Base-by-base conservation (phyloP, 2,888 invertebrate genomes). In the Pemphredon lugubris region DNA sequence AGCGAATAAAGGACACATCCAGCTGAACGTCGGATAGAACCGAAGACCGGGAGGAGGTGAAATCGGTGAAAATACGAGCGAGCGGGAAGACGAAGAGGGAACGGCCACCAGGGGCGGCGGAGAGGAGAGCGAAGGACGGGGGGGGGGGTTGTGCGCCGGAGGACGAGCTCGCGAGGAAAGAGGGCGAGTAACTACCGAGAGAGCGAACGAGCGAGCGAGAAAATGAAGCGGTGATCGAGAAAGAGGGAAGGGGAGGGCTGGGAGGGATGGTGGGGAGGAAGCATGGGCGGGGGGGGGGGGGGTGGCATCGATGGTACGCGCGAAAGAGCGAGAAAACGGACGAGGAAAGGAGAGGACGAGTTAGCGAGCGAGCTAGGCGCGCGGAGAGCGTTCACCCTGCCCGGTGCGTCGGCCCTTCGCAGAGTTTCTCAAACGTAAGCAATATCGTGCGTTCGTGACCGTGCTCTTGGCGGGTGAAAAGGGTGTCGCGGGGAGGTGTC, bases 391-490 rank as follows among this genome's bases (percentile, higher is more conserved):
- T 88, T 87, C 83, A 87, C 87, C 87, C 85, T 84, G 84, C 73
- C 66, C 81, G 81, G 84, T 85, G 84, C 87, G 84, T 85, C 86
- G 86, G 85, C 86, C 87, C 86, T 87, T 85, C 80, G 65, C 81
- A 84, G 85, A 81, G 86, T 83, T 78, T 85, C 85, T 87, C 83
- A 83, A 86, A 86, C 83, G 65, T 68, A 70, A 76, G 74, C 73
- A 58, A 76, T 57, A 66, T 57, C 54, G 50, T 64, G 69, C 72
- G 58, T 59, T 64, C 61, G 51, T 18, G 48, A 64, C 47, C 68
- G 51, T 39, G 66, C 42, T 64, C 59, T 59, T 65, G 64, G 18
- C 71, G 66, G n/a, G n/a, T n/a, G n/a, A n/a, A n/a, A n/a, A n/a
- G 47, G 66, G 47, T 40, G 23, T 7, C 26, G 26, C 16, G 40